Evolutionary conservation across 2,888 invertebrate species (phyloP).

Genomic region (Hofmannophila pseudospretella): DNA sequence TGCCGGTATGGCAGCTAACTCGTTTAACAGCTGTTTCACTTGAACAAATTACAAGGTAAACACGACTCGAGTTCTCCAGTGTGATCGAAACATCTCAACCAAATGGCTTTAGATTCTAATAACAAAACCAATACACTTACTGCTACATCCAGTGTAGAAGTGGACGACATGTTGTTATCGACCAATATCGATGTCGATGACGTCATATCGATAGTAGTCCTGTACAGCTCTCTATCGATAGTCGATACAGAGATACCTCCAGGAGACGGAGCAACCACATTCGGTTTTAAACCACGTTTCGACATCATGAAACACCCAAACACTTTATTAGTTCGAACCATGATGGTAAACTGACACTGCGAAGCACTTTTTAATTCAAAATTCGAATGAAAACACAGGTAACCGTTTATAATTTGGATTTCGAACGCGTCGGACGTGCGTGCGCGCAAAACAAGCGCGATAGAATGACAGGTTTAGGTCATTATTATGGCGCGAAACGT

Average conservation of each 20-base stretch:
- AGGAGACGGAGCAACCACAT: conserved; percentile 50
- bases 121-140: conserved; percentile 38
- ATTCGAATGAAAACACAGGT: conserved; percentile 13
- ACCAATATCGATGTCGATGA: conserved; percentile 22
- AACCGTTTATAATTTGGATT: conserved; percentile 13
- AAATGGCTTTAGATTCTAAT: conserved; percentile 3
- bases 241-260: conserved; percentile 37
- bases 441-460: conserved; percentile 41
- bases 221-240: conserved; percentile 26
- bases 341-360: conserved; percentile 11
- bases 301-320: conserved; percentile 57
- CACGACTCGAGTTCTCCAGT: no score
- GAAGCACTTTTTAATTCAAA: conserved; percentile 19
- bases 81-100: no score
- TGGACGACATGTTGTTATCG: conserved; percentile 43
- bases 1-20: no score
- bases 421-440: conserved; percentile 42
- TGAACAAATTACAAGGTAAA: no score
- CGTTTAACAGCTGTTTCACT: no score
- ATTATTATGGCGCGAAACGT: conserved; percentile 43
- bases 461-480: conserved; percentile 62
- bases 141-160: conserved; percentile 58
- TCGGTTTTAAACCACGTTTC: conserved; percentile 40
- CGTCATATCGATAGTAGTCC: conserved; percentile 12
- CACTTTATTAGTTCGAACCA: conserved; percentile 62